A percentile compares a stretch with the other conserved stretches of the same genome.
These are phyloP conservation scores for Spheniscus mendiculus DNA, from an alignment of 2,113 vertebrate species.

Conservation along the genomic window DNA sequence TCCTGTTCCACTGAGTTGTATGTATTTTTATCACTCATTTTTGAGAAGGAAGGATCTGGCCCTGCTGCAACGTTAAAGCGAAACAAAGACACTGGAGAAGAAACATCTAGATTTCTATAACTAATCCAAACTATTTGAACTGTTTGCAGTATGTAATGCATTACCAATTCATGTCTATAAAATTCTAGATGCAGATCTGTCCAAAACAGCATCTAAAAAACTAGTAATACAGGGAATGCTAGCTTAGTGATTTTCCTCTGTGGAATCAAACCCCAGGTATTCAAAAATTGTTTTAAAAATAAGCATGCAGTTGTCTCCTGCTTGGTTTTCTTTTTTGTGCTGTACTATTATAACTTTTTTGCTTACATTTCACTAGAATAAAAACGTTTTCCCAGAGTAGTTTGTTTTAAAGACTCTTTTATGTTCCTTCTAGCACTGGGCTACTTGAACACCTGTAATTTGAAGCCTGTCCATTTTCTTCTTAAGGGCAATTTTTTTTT, in stretches of 20 bases:
- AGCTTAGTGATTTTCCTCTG: not conserved
- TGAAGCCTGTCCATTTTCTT: not conserved
- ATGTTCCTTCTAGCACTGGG: not conserved
- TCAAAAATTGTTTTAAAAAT: not conserved
- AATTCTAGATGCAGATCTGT: not conserved
- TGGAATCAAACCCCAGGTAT: not conserved
- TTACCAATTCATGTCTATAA: not conserved
- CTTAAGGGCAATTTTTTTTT: not conserved
- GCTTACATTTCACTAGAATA: not conserved
- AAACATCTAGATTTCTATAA: not conserved
- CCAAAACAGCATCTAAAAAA: not conserved
- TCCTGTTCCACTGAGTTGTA: not conserved
- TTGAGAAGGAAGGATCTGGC: not conserved
- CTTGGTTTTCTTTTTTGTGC: not conserved
- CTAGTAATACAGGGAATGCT: not conserved
- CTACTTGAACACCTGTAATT: slow-evolving; percentile 14
- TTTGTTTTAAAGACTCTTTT: not conserved
- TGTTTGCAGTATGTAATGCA: not conserved
- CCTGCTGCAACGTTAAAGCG: not conserved
- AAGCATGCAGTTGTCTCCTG: not conserved
- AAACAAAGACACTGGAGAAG: not conserved
- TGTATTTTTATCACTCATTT: too few relatives aligned
- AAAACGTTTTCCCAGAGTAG: not conserved
- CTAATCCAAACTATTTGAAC: not conserved
- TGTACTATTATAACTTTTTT: not conserved